Conservation (phyloP, 2,113 vertebrate genomes). For the Pelobates fuscus region DNA sequence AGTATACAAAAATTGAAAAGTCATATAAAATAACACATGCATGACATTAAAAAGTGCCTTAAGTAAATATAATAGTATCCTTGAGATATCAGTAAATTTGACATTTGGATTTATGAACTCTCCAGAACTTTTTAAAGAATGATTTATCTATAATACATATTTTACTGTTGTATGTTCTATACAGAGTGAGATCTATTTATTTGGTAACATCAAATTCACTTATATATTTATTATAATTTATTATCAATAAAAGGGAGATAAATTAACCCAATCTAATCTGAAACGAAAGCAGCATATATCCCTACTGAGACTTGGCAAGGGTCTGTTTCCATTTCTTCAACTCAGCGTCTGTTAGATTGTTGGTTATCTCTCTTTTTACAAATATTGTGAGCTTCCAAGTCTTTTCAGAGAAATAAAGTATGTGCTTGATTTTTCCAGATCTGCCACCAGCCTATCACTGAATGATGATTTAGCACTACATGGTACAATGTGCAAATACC, state of each 20-base stretch:
- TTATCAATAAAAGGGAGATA: background rate
- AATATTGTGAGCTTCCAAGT: slow-evolving; percentile 11
- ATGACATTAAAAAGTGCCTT: no score
- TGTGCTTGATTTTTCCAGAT: slow-evolving; percentile 40
- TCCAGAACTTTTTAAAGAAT: no score
- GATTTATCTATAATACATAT: no score
- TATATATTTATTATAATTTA: no score
- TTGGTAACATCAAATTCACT: background rate
- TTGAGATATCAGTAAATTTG: no score
- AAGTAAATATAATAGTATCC: no score
- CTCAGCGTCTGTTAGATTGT: background rate
- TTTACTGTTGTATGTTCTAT: no score
- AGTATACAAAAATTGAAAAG: no score
- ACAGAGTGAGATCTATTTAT: background rate
- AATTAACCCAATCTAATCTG: background rate
- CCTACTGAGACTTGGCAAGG: background rate
- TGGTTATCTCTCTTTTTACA: background rate
- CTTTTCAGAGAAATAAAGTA: slow-evolving; percentile 28
- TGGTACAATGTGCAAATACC: slow-evolving; percentile 48
- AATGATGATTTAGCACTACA: slow-evolving; percentile 49
- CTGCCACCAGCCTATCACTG: slow-evolving; percentile 40
- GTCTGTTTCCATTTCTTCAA: background rate
- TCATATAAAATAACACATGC: no score
- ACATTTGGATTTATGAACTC: no score
- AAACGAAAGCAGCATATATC: background rate